Evolutionary conservation across 2,888 invertebrate genomes (phyloP), one percentile per base, ranked within the genome.

Genomic region (Drosophila tripunctata): DNA sequence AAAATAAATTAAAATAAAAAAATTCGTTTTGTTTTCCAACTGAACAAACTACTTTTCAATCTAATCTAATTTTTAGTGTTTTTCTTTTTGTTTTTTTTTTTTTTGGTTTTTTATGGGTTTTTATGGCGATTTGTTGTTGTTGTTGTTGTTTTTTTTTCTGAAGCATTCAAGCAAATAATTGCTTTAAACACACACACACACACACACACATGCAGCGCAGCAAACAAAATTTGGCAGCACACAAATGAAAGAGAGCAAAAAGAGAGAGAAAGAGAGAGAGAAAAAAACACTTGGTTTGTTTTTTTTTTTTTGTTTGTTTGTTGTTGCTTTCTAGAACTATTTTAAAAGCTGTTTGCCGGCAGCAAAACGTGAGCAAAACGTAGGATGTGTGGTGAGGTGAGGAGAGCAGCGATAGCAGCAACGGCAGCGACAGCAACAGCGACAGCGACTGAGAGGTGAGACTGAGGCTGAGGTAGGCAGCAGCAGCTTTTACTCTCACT

Each of bases 151-250:
- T 67, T 60, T 70, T 58, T 55, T 47, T 63, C 69, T 54, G 48
- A 40, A 66, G 69, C 86, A 83, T 81, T 78, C 81, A 75, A 62
- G 63, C 82, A 81, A 87, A 84, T 78, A 84, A 87, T 84, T 84
- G 78, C 81, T 72, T 55, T 41, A 57, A 71, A 48, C 75, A 30
- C 15, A 10, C 10, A 24, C 5, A 35, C 27, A 63, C 21, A 66
- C 64, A 36, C 54, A 66, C 66, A 70, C 62, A 73, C 58, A 58
- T 50, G 72, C 60, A 60, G 67, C 48, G 15, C 33, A 31, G 38
- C 55, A 66, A 35, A 41, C 62, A 51, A 35, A 69, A 47, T 40
- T 51, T 15, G 65, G 45, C 38, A 45, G 45, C 38, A 45, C 58
- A 57, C 62, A 47, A 64, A 22, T 52, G 35, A n/a, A 44, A 44